phyloP scores from a whole-genome alignment of 2,113 vertebrate genomes.

The Alligator sinensis region DNA sequence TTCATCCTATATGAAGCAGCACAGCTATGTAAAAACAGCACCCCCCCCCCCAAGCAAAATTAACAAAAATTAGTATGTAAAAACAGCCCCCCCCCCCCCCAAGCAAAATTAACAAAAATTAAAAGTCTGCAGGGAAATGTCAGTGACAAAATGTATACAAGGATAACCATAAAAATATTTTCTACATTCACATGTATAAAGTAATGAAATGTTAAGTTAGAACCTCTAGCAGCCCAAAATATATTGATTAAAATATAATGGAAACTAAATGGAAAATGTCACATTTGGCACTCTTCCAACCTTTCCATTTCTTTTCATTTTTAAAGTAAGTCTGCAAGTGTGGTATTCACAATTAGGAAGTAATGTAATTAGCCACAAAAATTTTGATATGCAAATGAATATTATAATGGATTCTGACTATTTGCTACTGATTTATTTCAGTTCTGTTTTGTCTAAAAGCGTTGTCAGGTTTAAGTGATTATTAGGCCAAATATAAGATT shows the following conservation, averaged over 20 bases:
- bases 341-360: neutral
- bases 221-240: neutral
- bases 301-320: neutral
- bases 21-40: neutral
- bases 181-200: neutral
- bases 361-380: neutral
- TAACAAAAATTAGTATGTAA: neutral
- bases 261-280: neutral
- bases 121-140: constrained; percentile 10
- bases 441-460: neutral
- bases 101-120: neutral
- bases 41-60: neutral
- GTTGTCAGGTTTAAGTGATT: neutral
- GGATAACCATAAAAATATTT: neutral
- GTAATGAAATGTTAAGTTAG: constrained; percentile 28
- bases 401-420: neutral
- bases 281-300: neutral
- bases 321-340: neutral
- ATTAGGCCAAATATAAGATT: neutral
- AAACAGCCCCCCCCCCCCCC: no score
- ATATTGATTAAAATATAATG: constrained; percentile 21
- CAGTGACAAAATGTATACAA: neutral
- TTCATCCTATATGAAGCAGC: neutral
- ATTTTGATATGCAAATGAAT: neutral
- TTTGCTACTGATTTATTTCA: neutral